Evolutionary conservation across 1,140 invertebrate species (phyloP).

Genomic region (Cydia amplana): DNA sequence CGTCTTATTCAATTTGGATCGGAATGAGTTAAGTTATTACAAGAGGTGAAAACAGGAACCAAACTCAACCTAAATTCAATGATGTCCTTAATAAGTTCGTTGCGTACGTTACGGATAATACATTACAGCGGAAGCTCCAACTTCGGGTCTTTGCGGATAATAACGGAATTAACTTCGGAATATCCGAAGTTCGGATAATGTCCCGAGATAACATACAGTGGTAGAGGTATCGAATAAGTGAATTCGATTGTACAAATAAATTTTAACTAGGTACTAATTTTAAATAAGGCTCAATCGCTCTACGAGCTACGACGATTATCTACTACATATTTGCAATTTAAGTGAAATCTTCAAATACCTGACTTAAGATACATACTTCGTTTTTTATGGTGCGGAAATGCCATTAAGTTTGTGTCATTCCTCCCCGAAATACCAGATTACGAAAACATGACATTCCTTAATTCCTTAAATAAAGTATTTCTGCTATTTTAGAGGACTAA

Average conservation of each 20-base stretch:
- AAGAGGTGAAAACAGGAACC: background rate
- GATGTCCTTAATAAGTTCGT: background rate
- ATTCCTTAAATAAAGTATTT: background rate
- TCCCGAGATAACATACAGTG: background rate
- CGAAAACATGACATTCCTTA: constrained; percentile 1
- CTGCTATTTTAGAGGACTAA: too few species aligned
- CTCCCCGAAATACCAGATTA: constrained; percentile 4
- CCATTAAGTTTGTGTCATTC: background rate
- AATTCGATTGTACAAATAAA: too few species aligned
- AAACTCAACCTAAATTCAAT: background rate
- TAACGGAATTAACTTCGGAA: background rate
- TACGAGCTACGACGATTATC: too few species aligned
- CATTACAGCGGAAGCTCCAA: background rate
- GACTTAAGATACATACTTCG: background rate
- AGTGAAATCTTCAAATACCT: too few species aligned
- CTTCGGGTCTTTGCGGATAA: constrained; percentile 12
- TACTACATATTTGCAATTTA: too few species aligned
- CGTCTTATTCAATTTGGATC: background rate
- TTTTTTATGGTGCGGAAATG: background rate
- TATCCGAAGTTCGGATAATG: background rate
- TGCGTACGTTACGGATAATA: background rate
- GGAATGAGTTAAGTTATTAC: background rate
- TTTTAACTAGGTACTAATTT: too few species aligned
- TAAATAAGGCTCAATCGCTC: too few species aligned
- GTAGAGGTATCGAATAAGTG: background rate